Conservation (phyloP, 2,888 invertebrate species). For the Oligia fasciuncula region DNA sequence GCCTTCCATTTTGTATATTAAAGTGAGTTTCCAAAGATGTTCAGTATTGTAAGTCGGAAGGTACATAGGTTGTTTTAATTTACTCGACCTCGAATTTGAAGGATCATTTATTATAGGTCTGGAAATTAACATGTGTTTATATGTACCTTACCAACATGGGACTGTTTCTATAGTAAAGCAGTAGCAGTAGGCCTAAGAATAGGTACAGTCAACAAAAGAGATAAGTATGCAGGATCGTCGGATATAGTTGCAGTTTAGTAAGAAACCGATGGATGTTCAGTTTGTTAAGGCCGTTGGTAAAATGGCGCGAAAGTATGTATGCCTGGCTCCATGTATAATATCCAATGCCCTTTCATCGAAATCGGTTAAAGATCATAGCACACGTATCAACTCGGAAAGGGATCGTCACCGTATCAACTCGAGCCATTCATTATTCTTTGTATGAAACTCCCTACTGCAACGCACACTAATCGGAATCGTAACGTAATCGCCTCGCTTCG, state of each 20-base stretch:
- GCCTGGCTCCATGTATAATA: not conserved
- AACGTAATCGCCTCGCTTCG: no score
- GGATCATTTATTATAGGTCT: constrained; percentile 34
- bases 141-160: not conserved
- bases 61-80: constrained; percentile 31
- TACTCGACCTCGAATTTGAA: constrained; percentile 24
- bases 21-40: constrained; percentile 52
- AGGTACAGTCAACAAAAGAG: no score
- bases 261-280: no score
- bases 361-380: not conserved
- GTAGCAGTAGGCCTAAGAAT: no score
- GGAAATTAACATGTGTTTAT: constrained; percentile 9
- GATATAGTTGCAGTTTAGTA: no score
- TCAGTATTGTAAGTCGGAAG: constrained; percentile 10
- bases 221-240: no score
- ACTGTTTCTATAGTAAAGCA: not conserved
- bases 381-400: no score
- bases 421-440: no score
- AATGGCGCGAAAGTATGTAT: not conserved
- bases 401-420: no score
- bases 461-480: no score
- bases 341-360: not conserved
- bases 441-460: no score
- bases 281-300: not conserved
- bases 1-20: constrained; percentile 66